phyloP scores from a whole-genome alignment of 2,888 invertebrate species.

The Cataglyphis altisquamis region DNA sequence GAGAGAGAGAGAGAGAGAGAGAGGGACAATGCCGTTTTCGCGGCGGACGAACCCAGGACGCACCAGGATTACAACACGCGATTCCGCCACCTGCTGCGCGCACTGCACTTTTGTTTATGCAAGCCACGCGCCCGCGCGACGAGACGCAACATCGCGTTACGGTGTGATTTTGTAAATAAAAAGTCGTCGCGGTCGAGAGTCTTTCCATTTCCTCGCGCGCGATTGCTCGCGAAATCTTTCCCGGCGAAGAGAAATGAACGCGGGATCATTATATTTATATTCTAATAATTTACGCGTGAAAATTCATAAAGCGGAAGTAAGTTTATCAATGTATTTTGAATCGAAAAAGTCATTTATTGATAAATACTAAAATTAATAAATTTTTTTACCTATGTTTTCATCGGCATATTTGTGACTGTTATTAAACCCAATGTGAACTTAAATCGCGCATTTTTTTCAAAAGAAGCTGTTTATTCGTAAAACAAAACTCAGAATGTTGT shows the following conservation, averaged over 20 bases:
- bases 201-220: background rate
- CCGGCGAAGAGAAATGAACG: background rate
- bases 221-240: background rate
- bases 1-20: too few relatives aligned
- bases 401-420: background rate
- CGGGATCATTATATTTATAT: background rate
- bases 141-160: slow-evolving; percentile 4
- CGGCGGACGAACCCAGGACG: slow-evolving; percentile 61
- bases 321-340: background rate
- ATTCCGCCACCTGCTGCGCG: slow-evolving; percentile 81
- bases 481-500: background rate
- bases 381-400: background rate
- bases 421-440: background rate
- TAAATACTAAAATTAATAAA: background rate
- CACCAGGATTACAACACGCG: slow-evolving; percentile 73
- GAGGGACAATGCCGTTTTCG: slow-evolving; percentile 46
- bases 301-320: background rate
- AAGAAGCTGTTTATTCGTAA: background rate
- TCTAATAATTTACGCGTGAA: slow-evolving; percentile 28
- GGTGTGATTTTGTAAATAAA: slow-evolving; percentile 2
- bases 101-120: slow-evolving; percentile 80
- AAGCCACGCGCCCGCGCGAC: slow-evolving; percentile 72
- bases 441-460: background rate
- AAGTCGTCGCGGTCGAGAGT: background rate
- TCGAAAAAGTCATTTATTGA: background rate